phyloP scores from a whole-genome alignment of 2,888 invertebrate genomes.

The Mythimna albipuncta region DNA sequence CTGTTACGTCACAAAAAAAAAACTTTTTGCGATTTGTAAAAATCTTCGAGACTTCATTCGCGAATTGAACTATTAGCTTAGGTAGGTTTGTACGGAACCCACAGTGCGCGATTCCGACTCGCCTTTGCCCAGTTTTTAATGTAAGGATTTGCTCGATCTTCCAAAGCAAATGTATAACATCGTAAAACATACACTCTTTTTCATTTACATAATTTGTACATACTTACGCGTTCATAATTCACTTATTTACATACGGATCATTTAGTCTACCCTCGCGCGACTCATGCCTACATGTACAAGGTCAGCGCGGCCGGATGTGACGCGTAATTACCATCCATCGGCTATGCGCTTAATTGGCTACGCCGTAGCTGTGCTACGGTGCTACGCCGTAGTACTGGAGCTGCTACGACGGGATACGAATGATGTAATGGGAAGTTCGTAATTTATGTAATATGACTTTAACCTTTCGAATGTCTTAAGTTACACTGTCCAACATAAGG shows the following conservation, averaged over 20 bases:
- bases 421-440: not conserved
- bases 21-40: too few species aligned
- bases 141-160: too few species aligned
- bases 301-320: conserved; percentile 51
- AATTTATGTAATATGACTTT: not conserved
- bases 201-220: not conserved
- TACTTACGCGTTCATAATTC: not conserved
- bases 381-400: conserved; percentile 34
- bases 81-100: too few species aligned
- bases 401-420: conserved; percentile 35
- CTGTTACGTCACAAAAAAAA: too few species aligned
- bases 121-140: too few species aligned
- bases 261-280: conserved; percentile 16
- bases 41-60: too few species aligned
- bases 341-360: conserved; percentile 59
- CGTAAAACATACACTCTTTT: not conserved
- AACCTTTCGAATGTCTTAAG: too few species aligned
- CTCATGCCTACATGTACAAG: conserved; percentile 26
- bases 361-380: conserved; percentile 56
- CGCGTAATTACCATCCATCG: conserved; percentile 58
- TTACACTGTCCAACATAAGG: too few species aligned
- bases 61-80: too few species aligned
- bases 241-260: conserved; percentile 20
- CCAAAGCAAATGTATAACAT: too few species aligned
- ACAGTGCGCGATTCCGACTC: too few species aligned